These are phyloP conservation scores for Hemibagrus wyckioides DNA, from an alignment of 2,113 vertebrate genomes.

Conservation along the genomic window DNA sequence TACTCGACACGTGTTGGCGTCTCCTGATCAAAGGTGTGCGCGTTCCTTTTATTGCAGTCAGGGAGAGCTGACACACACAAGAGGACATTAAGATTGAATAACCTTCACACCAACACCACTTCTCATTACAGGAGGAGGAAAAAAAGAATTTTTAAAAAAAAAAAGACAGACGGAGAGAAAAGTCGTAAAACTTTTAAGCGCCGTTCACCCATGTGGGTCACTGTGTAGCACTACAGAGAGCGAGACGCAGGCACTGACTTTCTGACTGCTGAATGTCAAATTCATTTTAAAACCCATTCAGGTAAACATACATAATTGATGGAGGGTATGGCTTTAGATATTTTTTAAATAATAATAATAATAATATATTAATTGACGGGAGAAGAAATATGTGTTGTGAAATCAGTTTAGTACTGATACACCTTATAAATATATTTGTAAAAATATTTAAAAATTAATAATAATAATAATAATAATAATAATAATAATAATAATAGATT, in stretches of 20 bases:
- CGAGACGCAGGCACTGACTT: not conserved
- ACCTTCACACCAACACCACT: conserved; percentile 74
- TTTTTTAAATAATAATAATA: too few relatives aligned
- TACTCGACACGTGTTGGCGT: conserved; percentile 74
- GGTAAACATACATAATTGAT: not conserved
- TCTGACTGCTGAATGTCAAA: not conserved
- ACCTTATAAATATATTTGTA: too few relatives aligned
- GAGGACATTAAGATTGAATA: conserved; percentile 81
- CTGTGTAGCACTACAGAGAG: not conserved
- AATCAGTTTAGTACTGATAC: too few relatives aligned
- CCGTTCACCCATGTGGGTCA: conserved; percentile 30
- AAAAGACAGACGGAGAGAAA: conserved; percentile 6
- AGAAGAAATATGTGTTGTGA: too few relatives aligned
- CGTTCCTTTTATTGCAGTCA: conserved; percentile 72
- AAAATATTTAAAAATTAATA: too few relatives aligned
- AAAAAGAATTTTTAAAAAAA: conserved; percentile 1
- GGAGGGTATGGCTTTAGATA: not conserved
- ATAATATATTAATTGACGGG: too few relatives aligned
- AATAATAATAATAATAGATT: too few relatives aligned
- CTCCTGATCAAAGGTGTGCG: conserved; percentile 77
- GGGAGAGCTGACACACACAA: conserved; percentile 73
- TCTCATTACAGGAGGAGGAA: conserved; percentile 70
- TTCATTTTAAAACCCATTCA: not conserved
- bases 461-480: too few relatives aligned
- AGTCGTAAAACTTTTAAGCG: conserved; percentile 42